These are phyloP conservation scores for Anolis sagrei DNA, from an alignment of 2,113 vertebrate species.

Conservation along the genomic window DNA sequence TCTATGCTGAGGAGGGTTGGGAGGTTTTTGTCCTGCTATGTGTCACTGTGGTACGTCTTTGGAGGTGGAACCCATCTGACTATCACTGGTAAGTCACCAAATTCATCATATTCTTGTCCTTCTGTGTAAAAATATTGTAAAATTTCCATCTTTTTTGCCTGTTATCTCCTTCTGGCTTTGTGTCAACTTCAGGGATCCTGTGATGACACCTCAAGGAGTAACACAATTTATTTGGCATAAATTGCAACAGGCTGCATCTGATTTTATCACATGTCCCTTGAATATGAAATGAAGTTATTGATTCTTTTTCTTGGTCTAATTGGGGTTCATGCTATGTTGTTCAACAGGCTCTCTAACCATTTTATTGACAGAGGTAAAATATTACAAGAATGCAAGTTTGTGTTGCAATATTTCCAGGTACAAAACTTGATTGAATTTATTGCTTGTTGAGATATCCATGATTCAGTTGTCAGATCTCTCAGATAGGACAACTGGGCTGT, in stretches of 20 bases:
- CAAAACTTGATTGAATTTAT: background rate
- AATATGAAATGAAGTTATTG: too few relatives aligned
- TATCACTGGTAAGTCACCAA: background rate
- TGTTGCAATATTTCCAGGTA: background rate
- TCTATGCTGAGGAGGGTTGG: too few relatives aligned
- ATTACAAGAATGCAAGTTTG: too few relatives aligned
- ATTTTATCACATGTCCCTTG: too few relatives aligned
- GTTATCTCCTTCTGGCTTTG: background rate
- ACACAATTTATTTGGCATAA: too few relatives aligned
- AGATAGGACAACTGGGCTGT: too few relatives aligned
- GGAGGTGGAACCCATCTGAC: constrained; percentile 1
- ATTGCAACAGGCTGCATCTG: too few relatives aligned
- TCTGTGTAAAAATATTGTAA: background rate
- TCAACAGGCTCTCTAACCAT: background rate
- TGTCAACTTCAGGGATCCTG: too few relatives aligned
- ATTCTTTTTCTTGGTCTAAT: background rate
- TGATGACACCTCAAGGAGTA: too few relatives aligned
- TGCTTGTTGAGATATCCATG: too few relatives aligned
- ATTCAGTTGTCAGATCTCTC: too few relatives aligned
- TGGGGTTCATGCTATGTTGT: background rate
- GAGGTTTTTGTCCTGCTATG: constrained; percentile 44
- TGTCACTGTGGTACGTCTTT: constrained; percentile 38
- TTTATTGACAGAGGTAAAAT: background rate
- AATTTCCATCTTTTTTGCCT: background rate
- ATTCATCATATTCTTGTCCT: background rate